A percentile compares a stretch with the other conserved stretches of the same genome.
phyloP scores from a whole-genome alignment of 2,888 invertebrate genomes.

The Epistrophella euchroma region DNA sequence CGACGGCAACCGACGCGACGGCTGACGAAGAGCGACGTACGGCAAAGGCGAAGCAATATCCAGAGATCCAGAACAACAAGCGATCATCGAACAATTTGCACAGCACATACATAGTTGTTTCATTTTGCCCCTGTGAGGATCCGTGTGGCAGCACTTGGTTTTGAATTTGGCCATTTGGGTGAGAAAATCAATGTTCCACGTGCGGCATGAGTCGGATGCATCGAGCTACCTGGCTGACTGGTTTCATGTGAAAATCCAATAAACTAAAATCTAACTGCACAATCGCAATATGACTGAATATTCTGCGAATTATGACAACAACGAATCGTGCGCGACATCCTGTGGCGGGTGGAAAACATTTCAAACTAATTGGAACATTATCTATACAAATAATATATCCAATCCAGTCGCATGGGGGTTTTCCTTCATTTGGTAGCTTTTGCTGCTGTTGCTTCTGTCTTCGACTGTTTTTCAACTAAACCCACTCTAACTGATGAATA shows the following conservation, averaged over 20 bases:
- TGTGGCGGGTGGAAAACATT: conserved; percentile 74
- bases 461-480: neutral
- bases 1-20: too few relatives aligned
- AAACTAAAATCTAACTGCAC: conserved; percentile 74
- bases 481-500: conserved; percentile 13
- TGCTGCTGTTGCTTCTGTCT: conserved; percentile 29
- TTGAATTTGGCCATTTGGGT: conserved; percentile 42
- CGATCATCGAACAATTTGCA: conserved; percentile 69
- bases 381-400: conserved; percentile 63
- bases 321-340: conserved; percentile 74
- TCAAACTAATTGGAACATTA: conserved; percentile 76
- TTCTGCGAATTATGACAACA: conserved; percentile 70
- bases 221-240: conserved; percentile 59
- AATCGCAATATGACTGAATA: conserved; percentile 67
- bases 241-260: conserved; percentile 75
- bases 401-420: conserved; percentile 25
- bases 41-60: conserved; percentile 22
- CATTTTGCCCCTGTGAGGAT: conserved; percentile 36
- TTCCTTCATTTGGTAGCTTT: conserved; percentile 33
- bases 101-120: conserved; percentile 70
- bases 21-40: conserved; percentile 17
- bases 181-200: conserved; percentile 75
- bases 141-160: conserved; percentile 35
- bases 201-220: conserved; percentile 42
- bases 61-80: conserved; percentile 59